Percentiles rank a stretch among this genome's conserved stretches.
These are phyloP conservation scores for Pristiophorus japonicus DNA, from an alignment of 2,113 vertebrate species.

Conservation along the genomic window DNA sequence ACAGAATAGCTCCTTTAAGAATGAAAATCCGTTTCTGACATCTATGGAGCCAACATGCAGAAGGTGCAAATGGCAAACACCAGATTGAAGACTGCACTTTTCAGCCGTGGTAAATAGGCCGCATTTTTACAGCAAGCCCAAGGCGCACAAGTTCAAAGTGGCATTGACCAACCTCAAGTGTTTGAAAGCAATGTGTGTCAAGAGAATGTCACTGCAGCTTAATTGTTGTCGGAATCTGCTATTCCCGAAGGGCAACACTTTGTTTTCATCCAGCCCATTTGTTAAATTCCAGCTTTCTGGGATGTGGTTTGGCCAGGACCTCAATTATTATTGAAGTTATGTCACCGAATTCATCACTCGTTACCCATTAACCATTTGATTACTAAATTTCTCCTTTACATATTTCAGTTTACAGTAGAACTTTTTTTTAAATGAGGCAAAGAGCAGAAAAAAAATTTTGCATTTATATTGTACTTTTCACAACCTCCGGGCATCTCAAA, in stretches of 20 bases:
- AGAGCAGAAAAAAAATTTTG: neutral
- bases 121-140: neutral
- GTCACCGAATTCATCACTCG: neutral
- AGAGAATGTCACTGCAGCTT: neutral
- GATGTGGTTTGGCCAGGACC: neutral
- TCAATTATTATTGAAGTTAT: neutral
- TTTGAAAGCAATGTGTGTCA: neutral
- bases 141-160: neutral
- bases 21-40: neutral
- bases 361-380: neutral
- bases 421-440: neutral
- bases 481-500: neutral
- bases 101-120: neutral
- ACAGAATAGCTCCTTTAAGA: neutral
- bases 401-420: neutral
- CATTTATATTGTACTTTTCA: neutral
- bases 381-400: neutral
- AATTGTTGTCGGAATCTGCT: neutral
- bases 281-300: neutral
- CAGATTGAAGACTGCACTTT: neutral
- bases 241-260: neutral
- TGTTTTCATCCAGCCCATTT: neutral
- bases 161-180: neutral
- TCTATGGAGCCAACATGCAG: neutral
- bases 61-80: neutral